Conservation (phyloP, 2,888 invertebrate genomes). For the Orthonevra nobilis region DNA sequence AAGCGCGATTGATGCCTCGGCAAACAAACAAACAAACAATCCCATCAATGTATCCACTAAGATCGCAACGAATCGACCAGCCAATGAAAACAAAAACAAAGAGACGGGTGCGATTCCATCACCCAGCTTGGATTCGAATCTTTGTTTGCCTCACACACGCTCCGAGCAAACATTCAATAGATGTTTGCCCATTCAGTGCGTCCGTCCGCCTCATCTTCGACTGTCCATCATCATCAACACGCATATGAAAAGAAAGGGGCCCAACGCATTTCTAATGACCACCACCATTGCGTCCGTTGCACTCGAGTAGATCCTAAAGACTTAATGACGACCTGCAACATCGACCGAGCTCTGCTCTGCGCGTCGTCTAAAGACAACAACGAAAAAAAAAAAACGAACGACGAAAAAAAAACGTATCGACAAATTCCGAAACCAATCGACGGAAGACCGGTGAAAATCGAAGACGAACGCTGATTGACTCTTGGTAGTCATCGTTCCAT, state of each 20-base stretch:
- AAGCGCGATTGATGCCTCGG: slow-evolving; percentile 66
- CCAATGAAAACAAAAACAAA: slow-evolving; percentile 58
- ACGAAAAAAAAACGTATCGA: slow-evolving; percentile 42
- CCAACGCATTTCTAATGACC: slow-evolving; percentile 42
- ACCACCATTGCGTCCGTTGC: slow-evolving; percentile 6
- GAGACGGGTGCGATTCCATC: slow-evolving; percentile 48
- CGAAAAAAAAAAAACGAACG: too few species aligned
- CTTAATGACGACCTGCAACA: slow-evolving; percentile 33
- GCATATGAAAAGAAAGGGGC: background rate
- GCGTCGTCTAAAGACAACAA: slow-evolving; percentile 9
- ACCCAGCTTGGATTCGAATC: slow-evolving; percentile 28
- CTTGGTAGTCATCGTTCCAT: slow-evolving; percentile 2
- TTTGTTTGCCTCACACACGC: slow-evolving; percentile 48
- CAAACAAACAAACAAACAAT: slow-evolving; percentile 52
- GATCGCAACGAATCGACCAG: slow-evolving; percentile 28
- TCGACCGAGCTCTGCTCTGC: too few species aligned
- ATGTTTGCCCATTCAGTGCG: slow-evolving; percentile 44
- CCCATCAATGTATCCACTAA: slow-evolving; percentile 61
- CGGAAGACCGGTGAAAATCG: slow-evolving; percentile 43
- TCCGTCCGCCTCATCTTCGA: slow-evolving; percentile 15
- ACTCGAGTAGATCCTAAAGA: slow-evolving; percentile 34
- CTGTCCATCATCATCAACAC: slow-evolving; percentile 39
- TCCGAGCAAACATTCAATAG: slow-evolving; percentile 23
- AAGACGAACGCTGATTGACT: slow-evolving; percentile 42
- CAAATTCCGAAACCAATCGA: slow-evolving; percentile 45